Conservation (phyloP, 2,113 vertebrate species). For the Alligator mississippiensis region DNA sequence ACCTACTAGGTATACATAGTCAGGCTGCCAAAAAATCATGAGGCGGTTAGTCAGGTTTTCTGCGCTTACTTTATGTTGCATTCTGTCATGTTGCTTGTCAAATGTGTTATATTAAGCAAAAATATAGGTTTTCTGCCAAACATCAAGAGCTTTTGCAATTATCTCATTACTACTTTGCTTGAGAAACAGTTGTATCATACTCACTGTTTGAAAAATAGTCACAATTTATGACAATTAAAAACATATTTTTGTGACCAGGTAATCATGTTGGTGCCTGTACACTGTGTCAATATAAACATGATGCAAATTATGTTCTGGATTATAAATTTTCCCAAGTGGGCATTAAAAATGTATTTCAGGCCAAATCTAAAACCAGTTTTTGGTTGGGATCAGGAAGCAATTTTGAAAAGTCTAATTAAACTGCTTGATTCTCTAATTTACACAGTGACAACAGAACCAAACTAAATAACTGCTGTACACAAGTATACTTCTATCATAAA, state of each 20-base stretch:
- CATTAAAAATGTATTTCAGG: not conserved
- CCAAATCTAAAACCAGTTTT: not conserved
- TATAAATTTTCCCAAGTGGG: not conserved
- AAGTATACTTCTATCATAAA: not conserved
- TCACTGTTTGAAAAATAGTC: conserved; percentile 9
- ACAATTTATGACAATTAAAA: conserved; percentile 11
- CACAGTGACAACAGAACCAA: not conserved
- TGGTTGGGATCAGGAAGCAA: not conserved
- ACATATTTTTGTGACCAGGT: not conserved
- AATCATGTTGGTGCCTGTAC: not conserved
- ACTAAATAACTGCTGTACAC: fast-evolving
- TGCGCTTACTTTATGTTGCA: not conserved
- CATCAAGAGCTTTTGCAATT: not conserved
- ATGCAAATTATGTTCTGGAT: not conserved
- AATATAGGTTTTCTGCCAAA: not conserved
- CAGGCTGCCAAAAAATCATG: not conserved
- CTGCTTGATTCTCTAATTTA: not conserved
- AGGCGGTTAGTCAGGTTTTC: fast-evolving
- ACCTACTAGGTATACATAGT: not conserved
- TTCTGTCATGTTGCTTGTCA: not conserved
- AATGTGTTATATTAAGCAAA: not conserved
- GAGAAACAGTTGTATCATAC: too few relatives aligned
- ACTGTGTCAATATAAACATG: not conserved
- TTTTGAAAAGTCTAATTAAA: not conserved
- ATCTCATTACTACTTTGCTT: not conserved